Conservation (phyloP, 1,140 invertebrate species). For the Drosophila busckii region DNA sequence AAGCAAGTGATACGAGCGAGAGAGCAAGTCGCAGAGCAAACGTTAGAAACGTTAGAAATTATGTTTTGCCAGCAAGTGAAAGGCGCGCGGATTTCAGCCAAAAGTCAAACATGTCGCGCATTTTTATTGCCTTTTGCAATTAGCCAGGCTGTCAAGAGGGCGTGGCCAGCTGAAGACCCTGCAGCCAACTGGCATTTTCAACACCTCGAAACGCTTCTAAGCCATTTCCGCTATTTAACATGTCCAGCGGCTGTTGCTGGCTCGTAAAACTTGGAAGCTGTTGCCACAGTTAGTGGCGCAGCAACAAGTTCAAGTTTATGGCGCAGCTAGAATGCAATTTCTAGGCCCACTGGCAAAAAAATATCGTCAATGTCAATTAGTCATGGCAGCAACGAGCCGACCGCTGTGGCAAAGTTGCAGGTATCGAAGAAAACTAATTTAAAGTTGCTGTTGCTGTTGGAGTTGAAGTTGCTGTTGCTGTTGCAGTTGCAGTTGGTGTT, state of each 20-base stretch:
- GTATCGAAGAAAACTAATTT: no score
- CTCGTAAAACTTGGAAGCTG: conserved; percentile 18
- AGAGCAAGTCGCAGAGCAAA: neutral
- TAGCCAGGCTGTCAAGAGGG: conserved; percentile 50
- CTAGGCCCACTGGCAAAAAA: conserved; percentile 32
- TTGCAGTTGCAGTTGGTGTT: no score
- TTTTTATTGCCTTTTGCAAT: conserved; percentile 71
- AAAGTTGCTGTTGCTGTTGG: no score
- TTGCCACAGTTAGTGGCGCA: conserved; percentile 32
- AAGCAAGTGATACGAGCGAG: conserved; percentile 35
- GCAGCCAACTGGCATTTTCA: conserved; percentile 55
- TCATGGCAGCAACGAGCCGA: conserved; percentile 17
- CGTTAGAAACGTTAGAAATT: conserved; percentile 11
- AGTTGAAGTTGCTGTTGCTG: no score
- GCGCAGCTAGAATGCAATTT: conserved; percentile 22
- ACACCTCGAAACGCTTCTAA: conserved; percentile 49
- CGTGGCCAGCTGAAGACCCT: conserved; percentile 17
- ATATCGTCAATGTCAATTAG: conserved; percentile 70
- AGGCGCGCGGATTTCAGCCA: neutral
- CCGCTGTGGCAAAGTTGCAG: no score
- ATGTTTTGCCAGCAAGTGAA: conserved; percentile 32
- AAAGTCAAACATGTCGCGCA: conserved; percentile 51
- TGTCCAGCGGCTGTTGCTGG: conserved; percentile 33
- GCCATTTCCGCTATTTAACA: conserved; percentile 69
- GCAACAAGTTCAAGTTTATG: conserved; percentile 74